These are phyloP conservation scores for Adelphocoris suturalis DNA, from an alignment of 2,888 invertebrate species.

Conservation along the genomic window DNA sequence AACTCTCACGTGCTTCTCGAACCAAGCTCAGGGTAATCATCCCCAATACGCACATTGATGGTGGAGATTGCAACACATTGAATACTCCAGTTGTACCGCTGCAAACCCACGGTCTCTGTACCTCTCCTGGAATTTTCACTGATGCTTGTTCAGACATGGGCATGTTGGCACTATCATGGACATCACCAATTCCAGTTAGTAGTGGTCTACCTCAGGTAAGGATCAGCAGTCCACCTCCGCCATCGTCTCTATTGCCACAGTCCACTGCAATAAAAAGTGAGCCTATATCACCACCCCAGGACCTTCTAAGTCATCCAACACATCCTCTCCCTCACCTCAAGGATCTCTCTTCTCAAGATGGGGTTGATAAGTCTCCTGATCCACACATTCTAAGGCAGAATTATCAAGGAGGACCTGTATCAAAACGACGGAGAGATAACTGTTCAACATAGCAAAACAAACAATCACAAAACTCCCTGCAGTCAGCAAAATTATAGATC, in stretches of 20 bases:
- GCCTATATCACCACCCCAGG: constrained; percentile 95
- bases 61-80: constrained; percentile 78
- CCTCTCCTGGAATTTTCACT: constrained; percentile 76
- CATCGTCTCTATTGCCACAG: constrained; percentile 82
- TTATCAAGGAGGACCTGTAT: constrained; percentile 84
- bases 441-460: constrained; percentile 98
- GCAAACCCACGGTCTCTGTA: constrained; percentile 82
- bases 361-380: constrained; percentile 88
- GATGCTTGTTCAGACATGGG: constrained; percentile 76
- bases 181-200: constrained; percentile 75
- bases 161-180: constrained; percentile 76
- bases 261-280: constrained; percentile 96
- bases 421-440: constrained; percentile 92
- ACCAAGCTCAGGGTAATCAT: constrained; percentile 93
- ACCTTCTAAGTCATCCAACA: constrained; percentile 82
- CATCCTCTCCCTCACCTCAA: constrained; percentile 81
- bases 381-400: constrained; percentile 80
- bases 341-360: constrained; percentile 80
- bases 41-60: constrained; percentile 91
- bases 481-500: constrained; percentile 74
- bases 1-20: constrained; percentile 77
- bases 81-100: constrained; percentile 88
- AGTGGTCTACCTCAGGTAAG: constrained; percentile 77
- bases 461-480: constrained; percentile 77
- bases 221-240: constrained; percentile 77